A percentile compares a stretch with the other conserved stretches of the same genome.
These are phyloP conservation scores for Littorina saxatilis DNA, from an alignment of 1,140 invertebrate species.

Conservation along the genomic window DNA sequence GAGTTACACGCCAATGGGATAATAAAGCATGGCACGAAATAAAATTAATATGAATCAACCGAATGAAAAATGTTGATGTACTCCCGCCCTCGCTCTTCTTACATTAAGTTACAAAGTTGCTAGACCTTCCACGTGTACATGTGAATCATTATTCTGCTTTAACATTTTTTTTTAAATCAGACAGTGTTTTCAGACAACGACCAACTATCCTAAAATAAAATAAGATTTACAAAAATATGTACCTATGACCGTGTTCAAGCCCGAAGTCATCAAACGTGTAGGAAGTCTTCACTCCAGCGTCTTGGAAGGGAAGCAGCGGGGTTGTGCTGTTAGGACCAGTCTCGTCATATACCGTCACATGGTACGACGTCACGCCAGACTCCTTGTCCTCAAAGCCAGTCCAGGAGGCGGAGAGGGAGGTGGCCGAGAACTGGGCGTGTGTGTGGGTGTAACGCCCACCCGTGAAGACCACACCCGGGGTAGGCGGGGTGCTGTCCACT, in stretches of 20 bases:
- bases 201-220: too few species aligned
- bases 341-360: conserved; percentile 33
- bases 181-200: too few species aligned
- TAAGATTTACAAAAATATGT: too few species aligned
- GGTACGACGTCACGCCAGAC: conserved; percentile 44
- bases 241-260: conserved; percentile 32
- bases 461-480: conserved; percentile 47
- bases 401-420: conserved; percentile 47
- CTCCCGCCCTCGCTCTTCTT: too few species aligned
- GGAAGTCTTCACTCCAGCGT: conserved; percentile 30
- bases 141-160: too few species aligned
- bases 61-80: too few species aligned
- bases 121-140: too few species aligned
- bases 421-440: conserved; percentile 21
- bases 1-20: too few species aligned
- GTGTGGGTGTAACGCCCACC: conserved; percentile 33
- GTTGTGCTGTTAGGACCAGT: neutral
- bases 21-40: too few species aligned
- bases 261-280: conserved; percentile 7
- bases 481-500: conserved; percentile 42
- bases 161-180: too few species aligned
- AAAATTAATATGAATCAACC: too few species aligned
- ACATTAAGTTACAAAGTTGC: too few species aligned
- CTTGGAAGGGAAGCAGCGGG: neutral
- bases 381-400: conserved; percentile 50